A percentile compares a stretch with the other conserved stretches of the same genome.
These are phyloP conservation scores for Cantharis nigra DNA, from an alignment of 2,888 invertebrate species.

Conservation along the genomic window DNA sequence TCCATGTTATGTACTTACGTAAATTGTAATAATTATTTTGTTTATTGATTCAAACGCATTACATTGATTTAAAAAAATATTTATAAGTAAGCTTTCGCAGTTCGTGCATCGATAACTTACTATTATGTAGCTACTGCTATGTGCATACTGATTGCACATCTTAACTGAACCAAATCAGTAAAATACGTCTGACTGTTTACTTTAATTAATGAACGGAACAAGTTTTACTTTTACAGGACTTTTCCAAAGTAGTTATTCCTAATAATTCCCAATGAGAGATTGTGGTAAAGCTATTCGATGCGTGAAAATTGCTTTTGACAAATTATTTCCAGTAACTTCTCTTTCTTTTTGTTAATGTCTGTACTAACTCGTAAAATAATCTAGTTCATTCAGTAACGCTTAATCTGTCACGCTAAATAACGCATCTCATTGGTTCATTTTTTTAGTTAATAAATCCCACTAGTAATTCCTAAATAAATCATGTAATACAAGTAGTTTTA, in stretches of 20 bases:
- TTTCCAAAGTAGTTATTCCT: neutral
- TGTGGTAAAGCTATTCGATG: neutral
- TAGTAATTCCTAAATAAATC: too few species aligned
- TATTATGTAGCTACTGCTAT: neutral
- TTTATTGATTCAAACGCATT: neutral
- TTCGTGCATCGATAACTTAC: neutral
- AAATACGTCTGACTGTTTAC: neutral
- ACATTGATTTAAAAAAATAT: neutral
- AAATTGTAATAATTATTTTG: neutral
- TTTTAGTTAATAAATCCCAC: too few species aligned
- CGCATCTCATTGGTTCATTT: too few species aligned
- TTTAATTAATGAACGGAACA: neutral
- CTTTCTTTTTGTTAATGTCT: too few species aligned
- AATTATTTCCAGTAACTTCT: neutral
- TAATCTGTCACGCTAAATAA: too few species aligned
- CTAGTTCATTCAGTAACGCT: too few species aligned
- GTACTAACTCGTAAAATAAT: too few species aligned
- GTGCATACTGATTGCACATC: neutral
- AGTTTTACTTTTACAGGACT: neutral
- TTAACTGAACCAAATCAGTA: neutral
- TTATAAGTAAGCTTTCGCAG: neutral
- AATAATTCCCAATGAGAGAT: neutral
- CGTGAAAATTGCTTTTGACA: neutral
- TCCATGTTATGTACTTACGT: neutral
- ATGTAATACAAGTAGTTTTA: too few species aligned